Base-by-base conservation (phyloP, 2,888 invertebrate genomes). In the Euzetes globulus region DNA sequence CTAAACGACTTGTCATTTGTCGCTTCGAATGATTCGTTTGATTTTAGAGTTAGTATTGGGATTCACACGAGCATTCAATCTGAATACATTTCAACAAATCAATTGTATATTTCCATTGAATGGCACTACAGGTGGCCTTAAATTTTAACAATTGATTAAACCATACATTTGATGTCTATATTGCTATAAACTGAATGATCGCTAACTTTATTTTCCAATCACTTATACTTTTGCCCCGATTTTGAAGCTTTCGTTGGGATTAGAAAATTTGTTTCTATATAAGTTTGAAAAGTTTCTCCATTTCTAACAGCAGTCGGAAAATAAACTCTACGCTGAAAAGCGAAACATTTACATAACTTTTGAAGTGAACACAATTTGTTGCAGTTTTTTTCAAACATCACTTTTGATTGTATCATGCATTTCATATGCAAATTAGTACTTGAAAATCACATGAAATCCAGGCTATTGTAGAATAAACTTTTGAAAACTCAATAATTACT, bases 61-160 rank as follows among this genome's bases (percentile, higher is more conserved):
- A 65, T 65, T 65, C 65, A 65, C 65, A 65, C 65, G 65, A 65
- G 65, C 65, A 19, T 17, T 65, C 27, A 65, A 65, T 37, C 6
- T 41, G 37, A 17, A 58, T 25, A 58, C 58, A 27, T 58, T 27
- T 3, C 9, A 27, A 9, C 27, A 58, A 50, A n/a, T 50, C 50
- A 50, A 50, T 50, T n/a, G 17, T 50, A 50, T 50, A 50, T 50
- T 50, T n/a, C 50, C 13, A 58, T 15, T 65, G 37, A 37, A 65
- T 60, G 65, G 65, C 65, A 65, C 65, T 65, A 65, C 65, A 65
- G 65, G 65, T 65, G 65, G 65, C 65, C 37, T 65, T 41, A 65
- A 65, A 65, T 65, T 37, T 58, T 19, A 65, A 25, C 41, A n/a
- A 58, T 58, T 58, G 58, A 58, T 58, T 58, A 58, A 29, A 19